Evolutionary conservation across 2,888 invertebrate genomes (phyloP), one percentile per base, ranked within the genome.

Genomic region (Syrphus vitripennis): DNA sequence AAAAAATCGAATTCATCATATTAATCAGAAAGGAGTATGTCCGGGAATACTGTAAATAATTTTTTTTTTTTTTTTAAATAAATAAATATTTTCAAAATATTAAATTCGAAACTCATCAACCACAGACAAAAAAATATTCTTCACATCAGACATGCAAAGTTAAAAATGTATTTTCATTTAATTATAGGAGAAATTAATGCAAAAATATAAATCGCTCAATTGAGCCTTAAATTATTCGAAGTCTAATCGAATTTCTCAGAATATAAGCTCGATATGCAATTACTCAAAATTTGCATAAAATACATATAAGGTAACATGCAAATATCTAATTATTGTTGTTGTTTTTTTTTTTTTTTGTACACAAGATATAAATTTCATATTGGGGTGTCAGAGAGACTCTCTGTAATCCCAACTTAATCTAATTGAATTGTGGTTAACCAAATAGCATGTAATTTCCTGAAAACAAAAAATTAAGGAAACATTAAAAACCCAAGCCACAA

Each of bases 341-440:
- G 31, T 57, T 48, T 48, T 19, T 2, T 45, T 7, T 14, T 50
- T 50, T 10, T 0, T 45, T 19, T 45, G 3, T 31, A 21, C 34
- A 21, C 14, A 34, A 34, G 21, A 59, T 59, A 59, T 59, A 14
- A 37, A 21, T 59, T 59, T 59, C 34, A 59, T n/a, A 55, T 12
- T 29, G 16, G n/a, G n/a, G 10, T 55, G 9, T 12, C 16, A 16
- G 29, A 10, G n/a, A n/a, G n/a, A n/a, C n/a, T n/a, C n/a, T n/a
- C 1, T 50, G 57, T 16, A 31, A 75, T 21, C n/a, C 6, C 21
- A 42, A 4, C 9, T 65, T 42, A 42, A 55, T 3, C 3, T 55
- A 65, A 65, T 55, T 65, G n/a, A 65, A 31, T 65, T 65, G 75
- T 5, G 65, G 55, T 42, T 65, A 65, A 65, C 75, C 65, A 59